Evolutionary conservation across 2,888 invertebrate genomes (phyloP), one percentile per base, ranked within the genome.

Genomic region (Imbricaverruca yamaguchii): DNA sequence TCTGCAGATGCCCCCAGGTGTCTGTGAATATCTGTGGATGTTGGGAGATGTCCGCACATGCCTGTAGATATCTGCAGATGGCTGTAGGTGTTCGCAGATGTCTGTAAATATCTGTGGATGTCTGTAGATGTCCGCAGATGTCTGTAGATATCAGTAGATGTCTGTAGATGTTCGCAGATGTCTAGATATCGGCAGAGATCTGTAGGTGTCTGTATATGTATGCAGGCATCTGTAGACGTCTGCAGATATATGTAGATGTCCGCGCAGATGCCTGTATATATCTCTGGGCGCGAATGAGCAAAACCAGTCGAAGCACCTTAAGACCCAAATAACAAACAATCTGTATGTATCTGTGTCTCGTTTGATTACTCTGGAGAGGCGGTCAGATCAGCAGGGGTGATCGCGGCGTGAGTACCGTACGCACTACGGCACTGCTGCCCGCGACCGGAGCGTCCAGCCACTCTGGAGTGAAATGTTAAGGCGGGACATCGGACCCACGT

Each of bases 121-220:
- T 79, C 63, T 81, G 80, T 79, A 79, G 57, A 79, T 81, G 80
- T 81, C 63, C 61, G 80, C 78, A 79, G 57, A 79, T 81, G 63
- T 79, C 63, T 81, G 80, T 81, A 79, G 78, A 79, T 79, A 69
- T 81, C 57, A 53, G 81, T 81, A 59, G n/a, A 67, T 69, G 65
- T 65, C 11, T 65, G 65, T 65, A 18, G 9, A 18, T 65, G 23
- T 65, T 10, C 63, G 63, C 61, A 67, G 59, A 18, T 65, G 65
- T 65, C 11, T 65, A 18, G 9, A 18, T 65, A 18, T 65, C 11
- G 9, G 65, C 18, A 18, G 9, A 18, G 9, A 21, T 67, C 15
- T 67, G 65, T 9, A 21, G 11, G 65, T 67, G 65, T 67, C 15
- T 67, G 65, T 67, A 21, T 67, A 21, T 67, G 65, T 67, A 21